Conservation (phyloP, 1,140 invertebrate species). For the Drosophila serrata region DNA sequence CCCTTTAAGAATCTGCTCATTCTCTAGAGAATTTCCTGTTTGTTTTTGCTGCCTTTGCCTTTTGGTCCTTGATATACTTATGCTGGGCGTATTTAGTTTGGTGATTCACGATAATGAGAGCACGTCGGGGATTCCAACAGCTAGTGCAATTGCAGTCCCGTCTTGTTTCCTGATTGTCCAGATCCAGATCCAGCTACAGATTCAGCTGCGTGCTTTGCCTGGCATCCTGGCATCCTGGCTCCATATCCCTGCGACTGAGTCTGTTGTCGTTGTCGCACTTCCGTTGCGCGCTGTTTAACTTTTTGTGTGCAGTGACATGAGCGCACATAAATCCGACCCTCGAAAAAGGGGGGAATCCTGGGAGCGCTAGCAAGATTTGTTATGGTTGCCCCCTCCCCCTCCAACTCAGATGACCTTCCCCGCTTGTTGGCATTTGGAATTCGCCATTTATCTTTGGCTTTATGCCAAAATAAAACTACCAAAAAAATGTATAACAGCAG, state of each 20-base stretch:
- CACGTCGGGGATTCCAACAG: constrained; percentile 54
- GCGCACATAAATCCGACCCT: constrained; percentile 75
- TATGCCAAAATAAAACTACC: constrained; percentile 68
- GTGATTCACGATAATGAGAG: constrained; percentile 69
- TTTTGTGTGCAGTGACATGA: constrained; percentile 81
- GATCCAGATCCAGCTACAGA: too few species aligned
- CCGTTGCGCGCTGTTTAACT: constrained; percentile 81
- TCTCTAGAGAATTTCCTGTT: not conserved
- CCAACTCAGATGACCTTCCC: constrained; percentile 53
- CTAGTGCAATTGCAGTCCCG: constrained; percentile 60
- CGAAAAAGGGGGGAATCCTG: constrained; percentile 21
- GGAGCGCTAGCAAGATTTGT: constrained; percentile 66
- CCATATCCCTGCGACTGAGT: constrained; percentile 17
- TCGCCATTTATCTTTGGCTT: constrained; percentile 81
- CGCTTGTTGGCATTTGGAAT: constrained; percentile 72
- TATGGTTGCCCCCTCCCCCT: constrained; percentile 33
- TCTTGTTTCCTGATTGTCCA: constrained; percentile 57
- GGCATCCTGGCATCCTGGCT: not conserved
- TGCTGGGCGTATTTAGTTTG: constrained; percentile 56
- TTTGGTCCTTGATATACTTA: constrained; percentile 20
- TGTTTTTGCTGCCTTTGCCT: not conserved
- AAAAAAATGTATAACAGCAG: constrained; percentile 10
- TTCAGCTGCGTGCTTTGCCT: not conserved
- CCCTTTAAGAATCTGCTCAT: not conserved
- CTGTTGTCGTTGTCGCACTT: constrained; percentile 71